Base-by-base conservation (phyloP, 2,888 invertebrate species). In the Anodontia alba region DNA sequence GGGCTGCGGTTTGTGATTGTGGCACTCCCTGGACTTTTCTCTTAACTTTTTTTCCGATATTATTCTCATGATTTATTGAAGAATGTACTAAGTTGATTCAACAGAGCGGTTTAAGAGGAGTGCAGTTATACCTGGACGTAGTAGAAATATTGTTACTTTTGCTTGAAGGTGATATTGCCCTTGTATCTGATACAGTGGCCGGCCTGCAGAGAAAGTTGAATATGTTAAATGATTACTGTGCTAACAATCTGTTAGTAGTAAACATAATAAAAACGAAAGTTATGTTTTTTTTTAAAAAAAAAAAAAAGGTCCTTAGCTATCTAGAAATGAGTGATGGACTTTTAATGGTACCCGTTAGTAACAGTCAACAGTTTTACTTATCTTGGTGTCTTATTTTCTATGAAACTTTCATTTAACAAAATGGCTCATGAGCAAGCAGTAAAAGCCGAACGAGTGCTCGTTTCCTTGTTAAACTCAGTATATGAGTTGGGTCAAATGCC, bases 81-180 rank as follows among this genome's bases (percentile, higher is more conserved):
- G 42, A 42, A 42, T 15, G 7, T 42, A 42, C 42, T 10, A 42
- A 42, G 15, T 42, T 42, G 7, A 66, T 17, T n/a, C 10, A n/a
- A 42, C 46, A 51, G 23, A 51, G 36, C 36, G 68, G 68, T 57
- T n/a, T 46, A 2, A 72, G 42, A 23, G 81, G 77, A 0, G 62
- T 81, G 10, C 76, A 74, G 57, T 17, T 57, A 57, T 26, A 17
- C 7, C 57, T 29, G 29, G 57, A 57, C 1, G 23, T 57, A 26
- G 57, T 62, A 31, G 70, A 81, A 66, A 42, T 73, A 20, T 73
- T 73, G 26, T 36, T 73, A 17, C 49, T 81, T 20, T 36, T 86
- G 29, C 83, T 83, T 77, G 83, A 77, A 23, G 81, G 79, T 62
- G 83, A 86, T 54, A 62, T 83, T 17, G 78, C 83, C 15, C 20